These are phyloP conservation scores for Plusia festucae DNA, from an alignment of 2,888 invertebrate species.

Conservation along the genomic window DNA sequence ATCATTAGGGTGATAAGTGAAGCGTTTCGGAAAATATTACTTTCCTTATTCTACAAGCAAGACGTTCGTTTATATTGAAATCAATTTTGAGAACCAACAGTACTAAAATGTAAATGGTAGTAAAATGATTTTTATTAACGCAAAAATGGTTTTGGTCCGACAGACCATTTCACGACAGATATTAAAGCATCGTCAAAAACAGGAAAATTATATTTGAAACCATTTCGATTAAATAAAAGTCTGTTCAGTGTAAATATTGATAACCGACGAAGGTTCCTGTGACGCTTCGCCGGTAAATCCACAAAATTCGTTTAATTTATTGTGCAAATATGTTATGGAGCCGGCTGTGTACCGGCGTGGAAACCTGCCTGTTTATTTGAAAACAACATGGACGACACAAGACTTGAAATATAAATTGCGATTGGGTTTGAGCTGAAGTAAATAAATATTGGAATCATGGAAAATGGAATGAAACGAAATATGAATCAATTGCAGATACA, in stretches of 20 bases:
- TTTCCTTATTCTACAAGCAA: constrained; percentile 9
- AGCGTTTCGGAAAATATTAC: constrained; percentile 43
- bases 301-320: constrained; percentile 41
- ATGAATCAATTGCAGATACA: constrained; percentile 25
- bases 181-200: constrained; percentile 13
- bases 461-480: constrained; percentile 31
- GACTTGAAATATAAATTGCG: constrained; percentile 30
- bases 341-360: constrained; percentile 35
- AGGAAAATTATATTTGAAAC: constrained; percentile 5
- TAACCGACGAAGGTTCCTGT: constrained; percentile 13
- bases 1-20: constrained; percentile 57
- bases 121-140: neutral
- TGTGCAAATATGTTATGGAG: constrained; percentile 44
- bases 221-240: constrained; percentile 19
- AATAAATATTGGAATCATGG: constrained; percentile 40
- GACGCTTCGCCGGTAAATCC: constrained; percentile 24
- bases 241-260: constrained; percentile 13
- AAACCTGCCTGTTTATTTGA: constrained; percentile 48
- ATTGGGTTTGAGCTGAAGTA: constrained; percentile 36
- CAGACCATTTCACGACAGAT: constrained; percentile 4
- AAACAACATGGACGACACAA: constrained; percentile 28
- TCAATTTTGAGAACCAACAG: neutral
- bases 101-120: neutral
- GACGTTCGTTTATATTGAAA: neutral
- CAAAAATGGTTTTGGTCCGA: constrained; percentile 1